Conservation (phyloP, 2,888 invertebrate genomes). For the Crepidodera aurea region DNA sequence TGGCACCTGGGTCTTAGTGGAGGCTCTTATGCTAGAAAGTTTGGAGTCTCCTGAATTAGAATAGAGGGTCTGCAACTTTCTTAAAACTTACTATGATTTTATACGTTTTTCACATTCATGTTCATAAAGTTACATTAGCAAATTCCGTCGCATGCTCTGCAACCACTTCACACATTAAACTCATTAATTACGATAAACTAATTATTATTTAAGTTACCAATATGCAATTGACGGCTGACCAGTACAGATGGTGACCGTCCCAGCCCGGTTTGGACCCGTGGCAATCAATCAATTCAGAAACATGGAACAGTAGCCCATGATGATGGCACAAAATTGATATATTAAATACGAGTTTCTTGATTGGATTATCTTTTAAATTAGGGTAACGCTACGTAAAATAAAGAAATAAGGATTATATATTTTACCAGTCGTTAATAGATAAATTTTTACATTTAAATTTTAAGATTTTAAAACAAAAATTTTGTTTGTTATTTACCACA, state of each 20-base stretch:
- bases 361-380: background rate
- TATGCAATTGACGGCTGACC: slow-evolving; percentile 46
- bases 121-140: too few species aligned
- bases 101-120: too few species aligned
- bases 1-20: too few species aligned
- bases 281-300: slow-evolving; percentile 41
- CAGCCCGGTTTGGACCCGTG: slow-evolving; percentile 25
- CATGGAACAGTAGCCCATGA: slow-evolving; percentile 35
- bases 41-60: too few species aligned
- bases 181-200: slow-evolving; percentile 38
- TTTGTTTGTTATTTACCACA: too few species aligned
- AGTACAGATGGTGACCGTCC: slow-evolving; percentile 39
- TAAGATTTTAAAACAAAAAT: too few species aligned
- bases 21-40: too few species aligned
- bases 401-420: too few species aligned
- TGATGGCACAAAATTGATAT: slow-evolving; percentile 24
- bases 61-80: too few species aligned
- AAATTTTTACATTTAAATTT: too few species aligned
- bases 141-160: background rate
- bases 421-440: too few species aligned
- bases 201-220: slow-evolving; percentile 40
- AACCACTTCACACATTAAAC: background rate
- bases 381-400: slow-evolving; percentile 12
- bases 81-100: too few species aligned
- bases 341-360: background rate